Base-by-base conservation (phyloP, 2,113 vertebrate genomes). In the Genyomyrus donnyi region DNA sequence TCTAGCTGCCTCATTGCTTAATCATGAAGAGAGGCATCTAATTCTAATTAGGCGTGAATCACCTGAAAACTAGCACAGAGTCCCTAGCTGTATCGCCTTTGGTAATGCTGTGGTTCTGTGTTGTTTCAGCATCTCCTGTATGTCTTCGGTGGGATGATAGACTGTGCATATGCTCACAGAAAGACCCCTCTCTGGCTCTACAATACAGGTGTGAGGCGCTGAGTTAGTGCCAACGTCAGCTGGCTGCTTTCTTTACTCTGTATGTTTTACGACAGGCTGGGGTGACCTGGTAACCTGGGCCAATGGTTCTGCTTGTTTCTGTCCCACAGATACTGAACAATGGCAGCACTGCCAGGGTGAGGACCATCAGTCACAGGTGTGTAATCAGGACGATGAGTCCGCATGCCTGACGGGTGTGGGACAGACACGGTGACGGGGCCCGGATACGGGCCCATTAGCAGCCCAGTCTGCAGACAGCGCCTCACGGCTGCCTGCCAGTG, bases 121-220 rank as follows among this genome's bases (percentile, higher is more conserved):
- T 62, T 19, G 24, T 83, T 91, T 19, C 93, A 97, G 97, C 95
- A 94, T 10, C 92, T 94, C 66, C 93, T 98, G 17, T 97, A 94
- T 19, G 92, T 97, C 91, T 97, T 97, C 90, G 97, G 97, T 89
- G 97, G 97, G 13, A 93, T 97, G 95, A 89, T 96, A 94, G 97
- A 97, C 92, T 97, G 96, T 83, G 94, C 95, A 19, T 97, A 96
- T 92, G 95, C 94, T 0, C 90, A 91, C 86, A 90, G 90, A 70
- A 96, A 92, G 93, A 95, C 91, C 91, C 96, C 96, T 70, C 95
- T 97, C 53, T 97, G 97, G 97, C 94, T 96, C 27, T 97, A 97
- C 89, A 94, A 96, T 88, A 93, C 89, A 13, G 96, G 97, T 97
- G 93, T n/a, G 58, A 42, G 2, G 45, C 11, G 8, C 62, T 70